These are phyloP conservation scores for Typhlichthys eigenmanni DNA, from an alignment of 2,797 vertebrate species.

Conservation along the genomic window DNA sequence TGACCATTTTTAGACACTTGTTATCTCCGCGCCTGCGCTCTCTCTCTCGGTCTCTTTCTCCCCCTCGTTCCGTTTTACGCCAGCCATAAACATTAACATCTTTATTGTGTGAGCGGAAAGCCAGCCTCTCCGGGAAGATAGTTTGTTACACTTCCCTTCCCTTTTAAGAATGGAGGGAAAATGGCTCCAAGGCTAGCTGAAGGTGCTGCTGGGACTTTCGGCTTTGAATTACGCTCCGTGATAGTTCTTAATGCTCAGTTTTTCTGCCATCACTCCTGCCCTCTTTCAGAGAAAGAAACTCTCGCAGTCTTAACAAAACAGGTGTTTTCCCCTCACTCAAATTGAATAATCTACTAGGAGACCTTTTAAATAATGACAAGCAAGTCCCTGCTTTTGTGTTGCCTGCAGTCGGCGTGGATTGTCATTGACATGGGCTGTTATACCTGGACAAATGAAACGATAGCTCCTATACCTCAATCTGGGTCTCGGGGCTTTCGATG, in stretches of 20 bases:
- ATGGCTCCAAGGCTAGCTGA: neutral
- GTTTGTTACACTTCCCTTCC: conserved; percentile 38
- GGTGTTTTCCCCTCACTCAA: neutral
- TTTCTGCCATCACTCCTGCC: neutral
- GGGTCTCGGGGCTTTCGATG: conserved; percentile 38
- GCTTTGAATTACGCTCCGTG: conserved; percentile 15
- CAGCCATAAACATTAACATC: conserved; percentile 36
- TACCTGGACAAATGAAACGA: conserved; percentile 37
- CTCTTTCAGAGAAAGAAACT: neutral
- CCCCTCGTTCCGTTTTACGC: conserved; percentile 9
- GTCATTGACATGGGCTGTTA: conserved; percentile 21
- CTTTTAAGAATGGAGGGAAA: conserved; percentile 24
- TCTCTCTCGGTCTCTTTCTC: neutral
- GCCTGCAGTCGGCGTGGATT: conserved; percentile 14
- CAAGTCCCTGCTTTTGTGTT: conserved; percentile 2
- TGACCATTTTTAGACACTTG: conserved; percentile 36
- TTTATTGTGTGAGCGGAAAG: conserved; percentile 47
- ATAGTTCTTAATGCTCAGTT: conserved; percentile 8
- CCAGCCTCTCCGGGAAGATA: conserved; percentile 30
- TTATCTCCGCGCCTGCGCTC: conserved; percentile 8
- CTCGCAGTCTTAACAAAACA: neutral
- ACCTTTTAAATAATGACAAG: neutral
- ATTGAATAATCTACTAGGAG: neutral
- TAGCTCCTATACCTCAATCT: conserved; percentile 32
- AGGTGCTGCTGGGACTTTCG: neutral